These are phyloP conservation scores for Morone chrysops DNA, from an alignment of 2,113 vertebrate genomes.

Conservation along the genomic window DNA sequence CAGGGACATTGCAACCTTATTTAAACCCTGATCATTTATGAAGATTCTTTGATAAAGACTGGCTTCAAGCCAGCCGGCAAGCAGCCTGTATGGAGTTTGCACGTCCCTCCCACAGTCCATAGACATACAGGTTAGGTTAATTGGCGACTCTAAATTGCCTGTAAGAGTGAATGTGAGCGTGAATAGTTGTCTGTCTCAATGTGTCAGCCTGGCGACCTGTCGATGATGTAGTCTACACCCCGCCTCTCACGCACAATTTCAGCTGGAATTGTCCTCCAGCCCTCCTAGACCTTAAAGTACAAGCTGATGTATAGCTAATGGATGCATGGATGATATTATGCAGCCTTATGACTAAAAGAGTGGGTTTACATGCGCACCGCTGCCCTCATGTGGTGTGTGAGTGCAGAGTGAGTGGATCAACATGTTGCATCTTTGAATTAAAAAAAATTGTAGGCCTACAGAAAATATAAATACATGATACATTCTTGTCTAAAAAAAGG, in stretches of 20 bases:
- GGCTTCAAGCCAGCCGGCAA: too few species aligned
- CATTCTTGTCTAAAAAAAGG: not conserved
- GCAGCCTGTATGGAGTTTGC: too few species aligned
- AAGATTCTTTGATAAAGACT: too few species aligned
- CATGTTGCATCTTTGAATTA: not conserved
- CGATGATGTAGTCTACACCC: not conserved
- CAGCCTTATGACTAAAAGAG: not conserved
- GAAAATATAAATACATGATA: not conserved
- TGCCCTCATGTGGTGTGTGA: conserved; percentile 59
- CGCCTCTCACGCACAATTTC: not conserved
- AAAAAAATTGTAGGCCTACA: not conserved
- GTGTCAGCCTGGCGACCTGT: not conserved
- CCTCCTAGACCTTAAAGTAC: too few species aligned
- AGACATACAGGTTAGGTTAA: not conserved
- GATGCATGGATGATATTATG: not conserved
- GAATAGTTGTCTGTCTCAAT: not conserved
- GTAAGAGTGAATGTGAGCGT: not conserved
- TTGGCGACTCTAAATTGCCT: not conserved
- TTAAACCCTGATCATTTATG: not conserved
- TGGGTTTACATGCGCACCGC: not conserved
- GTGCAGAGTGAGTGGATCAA: not conserved
- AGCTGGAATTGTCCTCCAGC: not conserved
- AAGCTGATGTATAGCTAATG: not conserved
- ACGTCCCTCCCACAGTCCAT: not conserved
- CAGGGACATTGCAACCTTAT: too few species aligned